These are phyloP conservation scores for Acyrthosiphon pisum DNA, from an alignment of 1,140 invertebrate genomes.

Conservation along the genomic window DNA sequence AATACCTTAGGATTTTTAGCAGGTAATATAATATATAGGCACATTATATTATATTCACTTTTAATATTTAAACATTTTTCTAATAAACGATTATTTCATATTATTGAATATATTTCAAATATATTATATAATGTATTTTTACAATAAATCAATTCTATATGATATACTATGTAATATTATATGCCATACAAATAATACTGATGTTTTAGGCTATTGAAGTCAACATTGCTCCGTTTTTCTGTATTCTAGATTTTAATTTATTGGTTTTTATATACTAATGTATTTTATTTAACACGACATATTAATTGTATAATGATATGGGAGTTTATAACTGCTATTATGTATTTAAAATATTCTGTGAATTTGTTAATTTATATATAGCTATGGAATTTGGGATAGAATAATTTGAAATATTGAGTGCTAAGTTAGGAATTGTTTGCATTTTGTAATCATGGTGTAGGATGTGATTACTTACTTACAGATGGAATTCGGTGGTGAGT, in stretches of 20 bases:
- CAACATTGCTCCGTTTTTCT: background rate
- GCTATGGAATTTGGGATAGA: background rate
- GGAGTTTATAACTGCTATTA: background rate
- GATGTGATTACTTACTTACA: constrained; percentile 3
- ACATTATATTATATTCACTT: background rate
- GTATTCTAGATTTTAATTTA: background rate
- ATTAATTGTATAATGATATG: background rate
- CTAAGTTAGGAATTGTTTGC: background rate
- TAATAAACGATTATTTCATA: background rate
- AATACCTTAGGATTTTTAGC: background rate
- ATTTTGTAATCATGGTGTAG: background rate
- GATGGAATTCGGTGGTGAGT: background rate
- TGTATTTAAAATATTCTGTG: background rate
- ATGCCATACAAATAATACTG: background rate
- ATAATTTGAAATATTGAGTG: background rate
- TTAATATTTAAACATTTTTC: background rate
- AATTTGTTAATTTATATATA: background rate
- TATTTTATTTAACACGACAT: background rate
- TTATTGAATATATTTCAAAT: background rate
- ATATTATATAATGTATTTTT: background rate
- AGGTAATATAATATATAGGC: too few relatives aligned
- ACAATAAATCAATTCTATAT: background rate
- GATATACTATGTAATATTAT: too few relatives aligned
- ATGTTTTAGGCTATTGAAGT: background rate
- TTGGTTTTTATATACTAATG: background rate